Evolutionary conservation across 2,797 vertebrate genomes (phyloP).

Genomic region (Sebastes cheni): DNA sequence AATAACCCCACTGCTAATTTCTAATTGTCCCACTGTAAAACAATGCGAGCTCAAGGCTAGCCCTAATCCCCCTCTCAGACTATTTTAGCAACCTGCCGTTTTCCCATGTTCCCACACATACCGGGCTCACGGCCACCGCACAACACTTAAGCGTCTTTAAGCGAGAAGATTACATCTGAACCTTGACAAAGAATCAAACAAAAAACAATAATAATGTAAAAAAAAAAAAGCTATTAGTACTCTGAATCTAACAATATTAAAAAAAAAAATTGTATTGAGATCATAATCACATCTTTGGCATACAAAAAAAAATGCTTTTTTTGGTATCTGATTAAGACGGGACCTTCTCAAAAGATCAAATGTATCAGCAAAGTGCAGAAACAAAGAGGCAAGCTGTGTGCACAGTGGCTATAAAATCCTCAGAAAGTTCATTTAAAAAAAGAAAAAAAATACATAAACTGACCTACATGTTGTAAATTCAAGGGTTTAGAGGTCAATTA

Average conservation of each 20-base stretch:
- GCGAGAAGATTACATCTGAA: conserved; percentile 26
- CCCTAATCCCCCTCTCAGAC: conserved; percentile 47
- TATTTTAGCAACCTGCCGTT: conserved; percentile 22
- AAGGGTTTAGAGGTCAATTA: background rate
- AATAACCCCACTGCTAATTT: conserved; percentile 63
- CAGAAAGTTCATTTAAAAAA: no score
- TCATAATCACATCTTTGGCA: conserved; percentile 1
- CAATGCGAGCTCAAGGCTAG: conserved; percentile 54
- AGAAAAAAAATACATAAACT: no score
- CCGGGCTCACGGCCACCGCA: conserved; percentile 28
- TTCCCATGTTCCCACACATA: conserved; percentile 56
- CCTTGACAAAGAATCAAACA: conserved; percentile 40
- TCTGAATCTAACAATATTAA: background rate
- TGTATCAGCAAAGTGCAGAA: background rate
- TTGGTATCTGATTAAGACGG: background rate
- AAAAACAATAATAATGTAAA: conserved; percentile 9
- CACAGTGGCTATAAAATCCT: no score
- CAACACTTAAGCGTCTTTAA: conserved; percentile 46
- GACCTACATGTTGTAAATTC: background rate
- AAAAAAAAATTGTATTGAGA: background rate
- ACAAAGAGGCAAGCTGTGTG: conserved; percentile 11
- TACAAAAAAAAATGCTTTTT: background rate
- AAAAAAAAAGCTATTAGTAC: background rate
- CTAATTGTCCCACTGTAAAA: conserved; percentile 59
- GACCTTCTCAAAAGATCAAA: conserved; percentile 17